Conservation (phyloP, 2,888 invertebrate genomes). For the Lochmaea capreae region DNA sequence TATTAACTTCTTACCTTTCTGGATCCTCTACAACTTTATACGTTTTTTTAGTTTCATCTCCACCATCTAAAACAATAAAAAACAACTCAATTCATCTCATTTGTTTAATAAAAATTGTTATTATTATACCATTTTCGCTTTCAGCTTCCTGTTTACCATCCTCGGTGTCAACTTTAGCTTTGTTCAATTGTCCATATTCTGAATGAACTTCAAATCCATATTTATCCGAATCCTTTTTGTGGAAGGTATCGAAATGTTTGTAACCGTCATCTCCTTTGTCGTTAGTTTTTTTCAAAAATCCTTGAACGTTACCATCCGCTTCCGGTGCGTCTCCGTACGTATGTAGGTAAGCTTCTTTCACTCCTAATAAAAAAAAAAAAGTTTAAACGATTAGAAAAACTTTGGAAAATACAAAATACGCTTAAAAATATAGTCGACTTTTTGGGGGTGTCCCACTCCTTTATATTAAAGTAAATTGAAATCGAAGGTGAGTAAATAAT, state of each 20-base stretch:
- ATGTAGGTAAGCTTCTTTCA: constrained; percentile 69
- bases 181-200: constrained; percentile 69
- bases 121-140: constrained; percentile 21
- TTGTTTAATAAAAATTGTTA: constrained; percentile 13
- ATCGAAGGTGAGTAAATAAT: no score
- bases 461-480: no score
- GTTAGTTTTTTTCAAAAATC: constrained; percentile 73
- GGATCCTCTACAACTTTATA: constrained; percentile 58
- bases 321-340: constrained; percentile 70
- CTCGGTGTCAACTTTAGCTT: constrained; percentile 65
- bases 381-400: no score
- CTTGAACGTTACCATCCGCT: constrained; percentile 70
- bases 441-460: no score
- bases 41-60: constrained; percentile 52
- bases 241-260: constrained; percentile 78
- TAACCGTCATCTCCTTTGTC: constrained; percentile 79
- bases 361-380: constrained; percentile 55
- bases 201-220: constrained; percentile 78
- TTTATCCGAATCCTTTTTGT: constrained; percentile 79
- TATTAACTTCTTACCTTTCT: constrained; percentile 54
- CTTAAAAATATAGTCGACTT: no score
- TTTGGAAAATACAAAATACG: no score
- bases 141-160: constrained; percentile 59
- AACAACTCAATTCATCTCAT: neutral
- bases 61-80: constrained; percentile 39